Base-by-base conservation (phyloP, 2,113 vertebrate genomes). In the Hypanus sabinus region DNA sequence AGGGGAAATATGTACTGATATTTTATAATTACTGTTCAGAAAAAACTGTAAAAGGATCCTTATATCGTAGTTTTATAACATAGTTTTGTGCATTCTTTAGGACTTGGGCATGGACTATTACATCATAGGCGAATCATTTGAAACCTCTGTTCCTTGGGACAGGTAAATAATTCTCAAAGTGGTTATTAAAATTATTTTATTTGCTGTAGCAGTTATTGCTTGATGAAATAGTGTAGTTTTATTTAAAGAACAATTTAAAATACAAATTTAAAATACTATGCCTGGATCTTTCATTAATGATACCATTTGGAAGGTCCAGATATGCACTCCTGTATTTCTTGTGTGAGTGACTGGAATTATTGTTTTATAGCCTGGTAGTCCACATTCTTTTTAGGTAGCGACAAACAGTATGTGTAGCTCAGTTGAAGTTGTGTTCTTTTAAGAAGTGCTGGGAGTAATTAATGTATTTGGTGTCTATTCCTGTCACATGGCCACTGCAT, bases 131-230 rank as follows among this genome's bases (percentile, higher is more conserved):
- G 99, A 99, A 97, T 99, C 99, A 33, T 99, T 99, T 96, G 99
- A 99, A 96, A 99, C 99, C 55, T 99, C 99, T 94, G 97, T 98
- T 97, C 98, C 99, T 95, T 99, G 99, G 99, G 99, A 99, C 97
- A 98, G 99, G 99, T 99, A 98, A 98, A 95, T 94, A 60, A 94
- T 94, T n/a, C 94, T 88, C 36, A 27, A 12, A 80, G 27, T 5
- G 55, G 16, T 73, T 88, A 46, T 88, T 93, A 46, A 14, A 90
- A 14, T 0, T 0, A 60, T 85, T 57, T 73, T 93, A 73, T 75
- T 73, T 93, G 9, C 30, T 38, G 16, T 93, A 55, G 38, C 12
- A 75, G 73, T 73, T 93, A 55, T 73, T 55, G 27, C 36, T 73
- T 55, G 27, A 87, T 71, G 36, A 92, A 38, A 27, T 38, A 22